Percentiles rank a stretch among this genome's conserved stretches.
Evolutionary conservation across 2,888 invertebrate species (phyloP).

Genomic region (Meta bourneti): DNA sequence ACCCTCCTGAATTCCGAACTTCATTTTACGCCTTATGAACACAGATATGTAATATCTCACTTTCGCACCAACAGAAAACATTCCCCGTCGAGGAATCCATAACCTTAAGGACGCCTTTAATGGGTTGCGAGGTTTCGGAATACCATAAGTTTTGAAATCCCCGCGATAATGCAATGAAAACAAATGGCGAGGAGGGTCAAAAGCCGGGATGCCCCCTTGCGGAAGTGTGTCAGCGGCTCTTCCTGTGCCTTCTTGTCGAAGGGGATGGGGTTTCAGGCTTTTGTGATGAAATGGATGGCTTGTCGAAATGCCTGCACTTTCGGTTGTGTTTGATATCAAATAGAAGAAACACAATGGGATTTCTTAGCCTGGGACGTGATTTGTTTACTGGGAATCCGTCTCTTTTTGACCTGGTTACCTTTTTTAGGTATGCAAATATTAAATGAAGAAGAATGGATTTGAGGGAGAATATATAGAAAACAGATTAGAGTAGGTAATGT

Average conservation of each 20-base stretch:
- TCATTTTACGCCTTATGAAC: conserved; percentile 8
- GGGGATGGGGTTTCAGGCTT: conserved; percentile 20
- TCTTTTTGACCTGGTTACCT: neutral
- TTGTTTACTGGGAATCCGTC: conserved; percentile 1
- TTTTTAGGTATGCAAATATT: neutral
- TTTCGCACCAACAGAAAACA: conserved; percentile 28
- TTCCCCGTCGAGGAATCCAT: conserved; percentile 34
- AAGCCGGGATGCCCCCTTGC: neutral
- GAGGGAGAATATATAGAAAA: neutral
- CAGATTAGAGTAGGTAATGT: neutral
- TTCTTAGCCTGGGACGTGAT: conserved; percentile 8
- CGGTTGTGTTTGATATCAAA: conserved; percentile 52
- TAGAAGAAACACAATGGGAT: conserved; percentile 12
- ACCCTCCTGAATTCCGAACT: conserved; percentile 9
- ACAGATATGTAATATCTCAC: conserved; percentile 37
- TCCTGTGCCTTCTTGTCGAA: conserved; percentile 32
- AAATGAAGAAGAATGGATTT: neutral
- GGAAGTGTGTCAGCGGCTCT: conserved; percentile 11
- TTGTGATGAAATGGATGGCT: conserved; percentile 43
- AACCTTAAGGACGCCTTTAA: neutral
- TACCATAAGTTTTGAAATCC: conserved; percentile 32
- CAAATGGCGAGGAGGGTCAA: conserved; percentile 44
- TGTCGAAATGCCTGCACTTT: conserved; percentile 33
- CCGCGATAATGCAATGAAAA: conserved; percentile 54
- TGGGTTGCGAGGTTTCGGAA: conserved; percentile 11